These are phyloP conservation scores for Meghimatium bilineatum DNA, from an alignment of 2,888 invertebrate genomes.

Conservation along the genomic window DNA sequence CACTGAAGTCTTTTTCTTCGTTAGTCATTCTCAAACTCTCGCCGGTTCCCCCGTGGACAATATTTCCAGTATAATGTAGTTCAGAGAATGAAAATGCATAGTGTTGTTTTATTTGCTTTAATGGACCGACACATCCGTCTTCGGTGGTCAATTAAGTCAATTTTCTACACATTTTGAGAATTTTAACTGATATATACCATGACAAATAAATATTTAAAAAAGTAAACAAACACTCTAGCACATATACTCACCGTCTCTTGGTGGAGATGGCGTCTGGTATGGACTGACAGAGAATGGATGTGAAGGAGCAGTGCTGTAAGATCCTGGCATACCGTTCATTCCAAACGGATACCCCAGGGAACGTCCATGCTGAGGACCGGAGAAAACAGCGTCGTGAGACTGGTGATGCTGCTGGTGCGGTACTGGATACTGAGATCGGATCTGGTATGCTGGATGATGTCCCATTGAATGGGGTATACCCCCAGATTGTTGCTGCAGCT, in stretches of 20 bases:
- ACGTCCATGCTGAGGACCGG: constrained; percentile 44
- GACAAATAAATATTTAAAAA: no score
- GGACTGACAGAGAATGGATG: constrained; percentile 90
- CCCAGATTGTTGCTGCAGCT: constrained; percentile 77
- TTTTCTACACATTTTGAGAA: no score
- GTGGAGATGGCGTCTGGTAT: constrained; percentile 88
- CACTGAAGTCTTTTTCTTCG: no score
- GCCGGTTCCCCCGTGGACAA: no score
- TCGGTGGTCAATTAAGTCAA: no score
- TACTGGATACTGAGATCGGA: constrained; percentile 75
- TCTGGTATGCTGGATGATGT: constrained; percentile 73
- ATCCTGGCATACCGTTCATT: constrained; percentile 80
- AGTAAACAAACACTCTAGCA: not conserved
- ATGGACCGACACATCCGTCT: no score
- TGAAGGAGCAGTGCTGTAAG: constrained; percentile 76
- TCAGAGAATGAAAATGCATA: no score
- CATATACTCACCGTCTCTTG: constrained; percentile 91
- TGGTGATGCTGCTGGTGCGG: constrained; percentile 70
- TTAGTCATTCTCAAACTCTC: no score
- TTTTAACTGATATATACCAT: no score
- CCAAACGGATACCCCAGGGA: constrained; percentile 68
- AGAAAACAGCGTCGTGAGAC: constrained; percentile 63
- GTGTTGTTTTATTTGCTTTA: no score
- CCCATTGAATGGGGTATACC: constrained; percentile 27
- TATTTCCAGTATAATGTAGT: no score